Percentiles rank a stretch among this genome's conserved stretches.
phyloP scores from a whole-genome alignment of 2,888 invertebrate species.

The Leucophenga maculata region DNA sequence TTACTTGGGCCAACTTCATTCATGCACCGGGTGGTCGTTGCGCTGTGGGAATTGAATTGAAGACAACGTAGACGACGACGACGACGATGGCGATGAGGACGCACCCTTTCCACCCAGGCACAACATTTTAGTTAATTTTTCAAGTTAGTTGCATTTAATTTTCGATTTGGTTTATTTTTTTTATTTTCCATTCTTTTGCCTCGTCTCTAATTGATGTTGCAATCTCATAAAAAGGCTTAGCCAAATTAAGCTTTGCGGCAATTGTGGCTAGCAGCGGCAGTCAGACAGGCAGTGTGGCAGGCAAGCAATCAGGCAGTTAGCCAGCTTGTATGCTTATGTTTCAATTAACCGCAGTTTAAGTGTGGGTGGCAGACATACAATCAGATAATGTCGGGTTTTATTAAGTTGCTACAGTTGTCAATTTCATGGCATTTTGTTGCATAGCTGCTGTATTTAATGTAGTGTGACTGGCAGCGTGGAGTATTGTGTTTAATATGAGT shows the following conservation, averaged over 20 bases:
- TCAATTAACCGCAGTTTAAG: conserved; percentile 6
- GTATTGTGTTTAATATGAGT: too few species aligned
- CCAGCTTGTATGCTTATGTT: conserved; percentile 3
- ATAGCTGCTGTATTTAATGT: too few species aligned
- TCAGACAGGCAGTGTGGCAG: conserved; percentile 34
- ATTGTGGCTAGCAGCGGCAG: conserved; percentile 28
- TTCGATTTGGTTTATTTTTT: neutral
- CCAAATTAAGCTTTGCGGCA: conserved; percentile 1
- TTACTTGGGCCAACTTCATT: too few species aligned
- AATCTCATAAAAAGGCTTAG: conserved; percentile 14
- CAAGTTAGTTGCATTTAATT: neutral
- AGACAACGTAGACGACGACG: neutral
- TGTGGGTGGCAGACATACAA: neutral
- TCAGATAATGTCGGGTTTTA: conserved; percentile 1
- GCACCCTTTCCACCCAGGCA: neutral
- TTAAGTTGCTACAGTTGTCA: conserved; percentile 40
- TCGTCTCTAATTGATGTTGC: conserved; percentile 13
- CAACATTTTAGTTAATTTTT: neutral
- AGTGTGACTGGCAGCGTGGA: too few species aligned
- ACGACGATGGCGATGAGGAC: neutral
- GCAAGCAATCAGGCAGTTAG: conserved; percentile 35
- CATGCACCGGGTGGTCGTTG: conserved; percentile 4
- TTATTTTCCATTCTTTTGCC: neutral
- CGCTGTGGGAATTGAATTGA: neutral
- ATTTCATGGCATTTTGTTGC: conserved; percentile 54